These are phyloP conservation scores for Synergus japonicus DNA, from an alignment of 2,888 invertebrate species.

Conservation along the genomic window DNA sequence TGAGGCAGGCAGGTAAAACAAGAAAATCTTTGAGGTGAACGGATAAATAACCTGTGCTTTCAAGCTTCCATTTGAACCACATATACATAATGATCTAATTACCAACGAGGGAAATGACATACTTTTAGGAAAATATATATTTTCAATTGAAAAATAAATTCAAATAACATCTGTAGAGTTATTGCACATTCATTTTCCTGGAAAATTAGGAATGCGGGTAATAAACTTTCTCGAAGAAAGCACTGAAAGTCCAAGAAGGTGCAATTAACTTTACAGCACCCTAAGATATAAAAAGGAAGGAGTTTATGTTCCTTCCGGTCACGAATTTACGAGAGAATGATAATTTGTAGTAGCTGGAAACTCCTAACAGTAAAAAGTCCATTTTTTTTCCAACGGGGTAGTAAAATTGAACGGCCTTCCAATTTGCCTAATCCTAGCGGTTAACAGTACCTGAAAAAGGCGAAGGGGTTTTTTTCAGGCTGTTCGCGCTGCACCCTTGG, in stretches of 20 bases:
- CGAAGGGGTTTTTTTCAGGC: conserved; percentile 42
- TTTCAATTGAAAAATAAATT: not conserved
- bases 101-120: not conserved
- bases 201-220: not conserved
- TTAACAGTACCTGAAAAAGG: conserved; percentile 56
- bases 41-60: not conserved
- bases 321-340: conserved; percentile 23
- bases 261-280: conserved; percentile 15
- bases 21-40: conserved; percentile 27
- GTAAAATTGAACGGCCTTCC: conserved; percentile 17
- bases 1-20: conserved; percentile 24
- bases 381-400: not conserved
- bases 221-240: conserved; percentile 20
- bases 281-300: conserved; percentile 17
- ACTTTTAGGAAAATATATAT: not conserved
- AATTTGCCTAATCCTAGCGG: conserved; percentile 36
- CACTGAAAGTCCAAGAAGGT: not conserved
- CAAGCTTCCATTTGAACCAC: conserved; percentile 11
- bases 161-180: not conserved
- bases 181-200: too few relatives aligned
- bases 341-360: conserved; percentile 13
- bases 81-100: not conserved
- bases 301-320: conserved; percentile 25
- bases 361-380: conserved; percentile 20
- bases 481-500: conserved; percentile 19